Evolutionary conservation across 2,113 vertebrate genomes (phyloP).

Genomic region (Lampris megalopsis): DNA sequence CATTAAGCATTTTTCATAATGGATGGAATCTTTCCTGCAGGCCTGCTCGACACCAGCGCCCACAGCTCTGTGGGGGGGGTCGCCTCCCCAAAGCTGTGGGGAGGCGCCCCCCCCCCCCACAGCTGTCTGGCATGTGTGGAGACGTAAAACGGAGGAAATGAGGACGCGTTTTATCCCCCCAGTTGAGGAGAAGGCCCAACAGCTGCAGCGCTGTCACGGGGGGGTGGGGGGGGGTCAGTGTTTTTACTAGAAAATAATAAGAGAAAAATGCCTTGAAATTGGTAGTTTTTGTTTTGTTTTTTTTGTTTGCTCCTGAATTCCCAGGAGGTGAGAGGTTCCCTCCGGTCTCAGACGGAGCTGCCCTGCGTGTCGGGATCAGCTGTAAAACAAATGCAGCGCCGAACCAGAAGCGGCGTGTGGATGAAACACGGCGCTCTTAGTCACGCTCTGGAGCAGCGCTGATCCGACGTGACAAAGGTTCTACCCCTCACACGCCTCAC

Average conservation of each 20-base stretch:
- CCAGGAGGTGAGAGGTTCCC: slow-evolving; percentile 41
- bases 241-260: slow-evolving; percentile 43
- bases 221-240: slow-evolving; percentile 45
- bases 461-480: slow-evolving; percentile 54
- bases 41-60: slow-evolving; percentile 62
- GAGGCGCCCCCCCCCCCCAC: too few relatives aligned
- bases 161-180: slow-evolving; percentile 64
- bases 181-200: slow-evolving; percentile 16
- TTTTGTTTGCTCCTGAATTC: neutral
- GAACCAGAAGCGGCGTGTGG: slow-evolving; percentile 7
- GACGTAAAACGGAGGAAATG: slow-evolving; percentile 72
- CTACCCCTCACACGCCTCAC: slow-evolving; percentile 58
- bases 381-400: slow-evolving; percentile 24
- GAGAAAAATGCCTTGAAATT: slow-evolving; percentile 33
- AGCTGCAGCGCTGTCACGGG: slow-evolving; percentile 38
- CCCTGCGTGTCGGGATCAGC: slow-evolving; percentile 23
- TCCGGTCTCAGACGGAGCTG: slow-evolving; percentile 37
- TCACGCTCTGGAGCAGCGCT: slow-evolving; percentile 63
- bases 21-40: slow-evolving; percentile 62
- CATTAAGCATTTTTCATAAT: slow-evolving; percentile 71
- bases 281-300: slow-evolving; percentile 23
- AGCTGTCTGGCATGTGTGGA: slow-evolving; percentile 49
- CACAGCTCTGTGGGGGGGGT: slow-evolving; percentile 48
- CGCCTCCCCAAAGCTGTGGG: slow-evolving; percentile 1
- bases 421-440: slow-evolving; percentile 49